Percentiles rank a stretch among this genome's conserved stretches.
Conservation (phyloP, 2,797 vertebrate genomes). For the Chiloscyllium punctatum region DNA sequence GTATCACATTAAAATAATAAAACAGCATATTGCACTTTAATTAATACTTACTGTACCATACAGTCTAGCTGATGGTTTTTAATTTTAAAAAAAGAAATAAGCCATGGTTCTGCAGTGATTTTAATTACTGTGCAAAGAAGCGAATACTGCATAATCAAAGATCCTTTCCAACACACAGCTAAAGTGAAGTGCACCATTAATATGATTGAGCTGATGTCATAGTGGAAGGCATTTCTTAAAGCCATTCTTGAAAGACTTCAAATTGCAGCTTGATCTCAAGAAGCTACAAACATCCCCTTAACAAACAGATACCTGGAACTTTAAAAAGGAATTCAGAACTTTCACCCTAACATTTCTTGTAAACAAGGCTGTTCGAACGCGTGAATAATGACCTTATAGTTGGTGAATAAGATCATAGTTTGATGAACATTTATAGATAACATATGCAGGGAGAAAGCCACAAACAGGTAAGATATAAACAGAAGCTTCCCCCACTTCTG, state of each 20-base stretch:
- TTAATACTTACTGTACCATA: constrained; percentile 37
- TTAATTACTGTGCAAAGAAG: constrained; percentile 29
- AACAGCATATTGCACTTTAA: constrained; percentile 33
- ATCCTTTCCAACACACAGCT: neutral
- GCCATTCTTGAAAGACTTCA: neutral
- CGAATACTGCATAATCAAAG: constrained; percentile 20
- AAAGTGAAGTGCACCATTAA: neutral
- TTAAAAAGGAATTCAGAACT: neutral
- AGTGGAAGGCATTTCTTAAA: constrained; percentile 26
- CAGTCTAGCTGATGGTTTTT: constrained; percentile 36
- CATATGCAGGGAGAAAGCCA: constrained; percentile 16
- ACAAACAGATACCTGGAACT: neutral
- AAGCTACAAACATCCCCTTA: constrained; percentile 18
- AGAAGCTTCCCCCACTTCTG: neutral
- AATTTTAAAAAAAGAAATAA: constrained; percentile 21
- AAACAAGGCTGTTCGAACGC: constrained; percentile 13
- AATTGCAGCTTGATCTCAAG: neutral
- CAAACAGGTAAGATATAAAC: neutral
- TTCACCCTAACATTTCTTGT: constrained; percentile 5
- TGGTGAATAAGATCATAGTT: neutral
- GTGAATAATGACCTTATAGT: neutral
- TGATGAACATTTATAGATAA: neutral
- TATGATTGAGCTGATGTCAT: neutral
- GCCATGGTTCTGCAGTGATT: constrained; percentile 35
- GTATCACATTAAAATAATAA: constrained; percentile 30